Evolutionary conservation across 2,113 vertebrate species (phyloP), one percentile per base, ranked within the genome.

Genomic region (Himantopus leucocephalus): DNA sequence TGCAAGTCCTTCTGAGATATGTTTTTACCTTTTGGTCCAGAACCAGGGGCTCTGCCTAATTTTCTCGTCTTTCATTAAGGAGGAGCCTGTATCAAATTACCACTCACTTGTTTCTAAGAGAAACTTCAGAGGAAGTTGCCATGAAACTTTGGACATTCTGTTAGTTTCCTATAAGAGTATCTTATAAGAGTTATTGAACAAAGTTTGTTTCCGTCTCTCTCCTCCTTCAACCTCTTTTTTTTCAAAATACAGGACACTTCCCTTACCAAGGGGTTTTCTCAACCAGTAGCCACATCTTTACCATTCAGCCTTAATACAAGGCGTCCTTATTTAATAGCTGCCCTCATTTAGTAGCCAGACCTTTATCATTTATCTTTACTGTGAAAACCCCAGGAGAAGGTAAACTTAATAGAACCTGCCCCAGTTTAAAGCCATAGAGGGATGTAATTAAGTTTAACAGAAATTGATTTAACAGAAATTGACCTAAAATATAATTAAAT

Each of bases 361-460:
- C 94, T 95, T 95, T 94, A 95, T 93, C 62, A 77, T 95, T 83
- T 94, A 82, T 88, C 85, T 95, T 95, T 93, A 84, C 75, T 77
- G 47, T 59, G 90, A 83, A 97, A 96, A 79, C 59, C 96, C 82
- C 94, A 88, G n/a, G 96, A 96, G 96, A 95, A 97, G 92, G 85
- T 95, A 97, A 97, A 97, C 96, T 95, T 96, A 97, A 96, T 96
- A 96, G 88, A 97, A 90, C 94, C 95, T 96, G 96, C 83, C 95
- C 89, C 86, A 94, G 94, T 94, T 96, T 96, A 96, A 96, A 95
- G 79, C 94, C 92, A 88, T 67, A 90, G 96, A 94, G 96, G 64
- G 86, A 93, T 92, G 63, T 96, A 97, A 97, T 97, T 96, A 94
- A 90, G 94, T 97, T 97, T 95, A 95, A 95, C 94, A 88, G 90